Evolutionary conservation across 2,888 invertebrate species (phyloP).

Genomic region (Ennomos erosarius): DNA sequence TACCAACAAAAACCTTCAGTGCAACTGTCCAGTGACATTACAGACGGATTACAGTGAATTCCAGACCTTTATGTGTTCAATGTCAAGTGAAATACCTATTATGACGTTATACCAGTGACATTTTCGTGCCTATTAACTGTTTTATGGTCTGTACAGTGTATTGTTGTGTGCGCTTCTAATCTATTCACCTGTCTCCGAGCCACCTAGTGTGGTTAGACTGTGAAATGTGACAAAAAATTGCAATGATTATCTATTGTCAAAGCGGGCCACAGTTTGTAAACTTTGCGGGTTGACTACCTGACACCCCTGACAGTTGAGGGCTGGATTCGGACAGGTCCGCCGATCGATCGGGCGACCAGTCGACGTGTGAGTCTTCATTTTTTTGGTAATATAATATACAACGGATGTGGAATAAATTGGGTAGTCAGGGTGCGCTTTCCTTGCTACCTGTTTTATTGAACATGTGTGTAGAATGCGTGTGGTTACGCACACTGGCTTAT

Average conservation of each 20-base stretch:
- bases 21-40: conserved; percentile 48
- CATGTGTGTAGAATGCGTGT: conserved; percentile 59
- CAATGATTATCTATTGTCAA: conserved; percentile 71
- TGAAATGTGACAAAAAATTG: conserved; percentile 85
- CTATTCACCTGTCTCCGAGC: conserved; percentile 76
- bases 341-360: conserved; percentile 72
- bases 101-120: conserved; percentile 58
- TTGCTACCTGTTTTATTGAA: conserved; percentile 81
- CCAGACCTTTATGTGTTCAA: conserved; percentile 47
- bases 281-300: conserved; percentile 81
- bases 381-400: conserved; percentile 82
- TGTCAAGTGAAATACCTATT: conserved; percentile 55
- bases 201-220: conserved; percentile 75
- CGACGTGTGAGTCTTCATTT: conserved; percentile 76
- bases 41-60: conserved; percentile 75
- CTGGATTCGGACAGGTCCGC: conserved; percentile 61
- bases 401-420: conserved; percentile 84
- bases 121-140: conserved; percentile 75
- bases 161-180: conserved; percentile 80
- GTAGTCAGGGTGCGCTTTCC: conserved; percentile 80
- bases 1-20: conserved; percentile 52
- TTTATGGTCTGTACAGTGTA: conserved; percentile 78
- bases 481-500: conserved; percentile 50
- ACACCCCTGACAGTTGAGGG: conserved; percentile 77
- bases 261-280: conserved; percentile 73